These are phyloP conservation scores for Ophioninae sp. DNA, from an alignment of 2,888 invertebrate species.

Conservation along the genomic window DNA sequence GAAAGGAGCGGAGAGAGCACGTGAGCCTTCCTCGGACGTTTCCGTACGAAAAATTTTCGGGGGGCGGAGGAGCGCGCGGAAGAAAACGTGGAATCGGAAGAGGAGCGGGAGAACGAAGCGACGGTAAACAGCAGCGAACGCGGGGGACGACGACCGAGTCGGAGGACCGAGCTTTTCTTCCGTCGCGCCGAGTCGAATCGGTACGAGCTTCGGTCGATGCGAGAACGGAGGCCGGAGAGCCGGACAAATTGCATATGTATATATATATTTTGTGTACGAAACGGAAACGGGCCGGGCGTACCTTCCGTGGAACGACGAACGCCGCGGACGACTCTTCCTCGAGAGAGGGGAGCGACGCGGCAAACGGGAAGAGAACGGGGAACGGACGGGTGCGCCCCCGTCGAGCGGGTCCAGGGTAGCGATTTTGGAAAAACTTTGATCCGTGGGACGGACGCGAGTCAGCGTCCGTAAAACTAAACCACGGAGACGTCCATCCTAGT, in stretches of 20 bases:
- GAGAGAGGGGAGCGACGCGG: not conserved
- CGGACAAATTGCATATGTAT: conserved; percentile 3
- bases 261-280: conserved; percentile 21
- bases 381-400: not conserved
- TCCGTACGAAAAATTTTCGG: not conserved
- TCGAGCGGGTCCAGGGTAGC: conserved; percentile 2
- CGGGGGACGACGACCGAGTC: too few species aligned
- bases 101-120: not conserved
- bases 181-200: too few species aligned
- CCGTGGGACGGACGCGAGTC: not conserved
- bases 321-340: not conserved
- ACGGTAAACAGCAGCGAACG: not conserved
- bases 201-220: not conserved
- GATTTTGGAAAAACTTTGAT: not conserved
- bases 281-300: not conserved
- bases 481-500: conserved; percentile 49
- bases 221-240: not conserved
- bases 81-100: not conserved
- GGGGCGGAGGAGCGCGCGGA: not conserved
- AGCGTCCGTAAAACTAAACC: conserved; percentile 27
- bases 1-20: conserved; percentile 53
- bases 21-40: conserved; percentile 54
- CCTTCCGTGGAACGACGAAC: not conserved
- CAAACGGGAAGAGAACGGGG: not conserved
- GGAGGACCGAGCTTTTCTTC: too few species aligned